phyloP scores from a whole-genome alignment of 2,797 vertebrate genomes.

The Nyctalus aviator region DNA sequence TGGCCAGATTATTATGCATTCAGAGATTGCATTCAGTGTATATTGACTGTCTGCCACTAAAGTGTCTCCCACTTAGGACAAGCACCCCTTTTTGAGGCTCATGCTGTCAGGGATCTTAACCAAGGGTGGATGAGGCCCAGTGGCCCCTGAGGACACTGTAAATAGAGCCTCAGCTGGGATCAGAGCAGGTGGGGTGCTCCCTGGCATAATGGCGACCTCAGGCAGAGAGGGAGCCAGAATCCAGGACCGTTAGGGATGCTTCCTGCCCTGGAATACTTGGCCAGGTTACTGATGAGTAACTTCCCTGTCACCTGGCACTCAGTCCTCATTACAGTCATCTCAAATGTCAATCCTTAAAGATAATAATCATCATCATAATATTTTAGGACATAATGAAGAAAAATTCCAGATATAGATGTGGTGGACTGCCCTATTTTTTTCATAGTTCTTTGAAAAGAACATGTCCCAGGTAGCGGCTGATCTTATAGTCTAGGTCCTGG shows the following conservation, averaged over 20 bases:
- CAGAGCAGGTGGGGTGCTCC: rapidly evolving
- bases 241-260: not conserved
- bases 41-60: not conserved
- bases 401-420: not conserved
- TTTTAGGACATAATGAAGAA: not conserved
- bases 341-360: not conserved
- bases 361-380: not conserved
- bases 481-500: not conserved
- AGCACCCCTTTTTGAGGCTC: not conserved
- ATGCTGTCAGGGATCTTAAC: too few species aligned
- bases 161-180: not conserved
- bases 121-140: too few species aligned
- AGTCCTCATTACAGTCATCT: not conserved
- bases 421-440: not conserved
- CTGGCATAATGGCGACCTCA: not conserved
- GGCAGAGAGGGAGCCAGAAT: too few species aligned
- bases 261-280: not conserved
- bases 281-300: not conserved
- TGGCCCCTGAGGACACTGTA: too few species aligned
- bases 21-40: too few species aligned
- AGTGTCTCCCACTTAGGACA: too few species aligned
- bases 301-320: not conserved
- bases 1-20: too few species aligned
- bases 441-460: not conserved
- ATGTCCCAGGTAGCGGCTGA: not conserved